Evolutionary conservation across 2,113 vertebrate species (phyloP).

Genomic region (Neogale vison): DNA sequence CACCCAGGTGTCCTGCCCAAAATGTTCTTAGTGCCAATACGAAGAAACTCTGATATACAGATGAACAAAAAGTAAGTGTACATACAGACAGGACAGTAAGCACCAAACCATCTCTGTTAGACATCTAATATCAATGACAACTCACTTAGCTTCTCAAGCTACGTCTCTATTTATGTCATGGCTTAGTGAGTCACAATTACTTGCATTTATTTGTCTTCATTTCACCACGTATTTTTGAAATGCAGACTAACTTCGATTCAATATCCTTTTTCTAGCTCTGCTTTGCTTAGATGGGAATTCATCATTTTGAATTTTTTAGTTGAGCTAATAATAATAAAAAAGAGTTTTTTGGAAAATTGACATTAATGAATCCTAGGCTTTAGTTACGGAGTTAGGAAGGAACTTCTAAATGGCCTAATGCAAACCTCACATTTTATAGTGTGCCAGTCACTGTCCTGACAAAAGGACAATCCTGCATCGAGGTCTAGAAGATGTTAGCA

Average conservation of each 20-base stretch:
- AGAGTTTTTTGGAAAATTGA: neutral
- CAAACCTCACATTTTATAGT: neutral
- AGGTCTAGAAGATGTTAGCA: neutral
- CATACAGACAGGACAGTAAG: too few relatives aligned
- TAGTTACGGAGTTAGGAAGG: neutral
- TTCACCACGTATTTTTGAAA: neutral
- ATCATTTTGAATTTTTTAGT: neutral
- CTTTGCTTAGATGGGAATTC: neutral
- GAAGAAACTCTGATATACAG: neutral
- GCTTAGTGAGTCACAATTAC: neutral
- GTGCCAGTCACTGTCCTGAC: neutral
- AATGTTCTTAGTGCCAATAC: neutral
- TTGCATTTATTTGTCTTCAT: neutral
- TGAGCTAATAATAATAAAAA: neutral
- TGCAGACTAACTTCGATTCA: neutral
- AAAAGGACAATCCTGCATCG: neutral
- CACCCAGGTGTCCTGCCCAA: neutral
- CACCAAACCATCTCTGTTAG: neutral
- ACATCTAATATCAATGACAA: neutral
- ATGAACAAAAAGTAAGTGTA: neutral
- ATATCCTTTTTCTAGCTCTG: neutral
- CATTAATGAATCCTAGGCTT: neutral
- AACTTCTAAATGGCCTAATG: neutral
- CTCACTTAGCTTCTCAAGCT: neutral
- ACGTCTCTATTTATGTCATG: neutral